These are phyloP conservation scores for Pachyseris speciosa DNA, from an alignment of 64 coral and sea anemone genomes.

Conservation along the genomic window DNA sequence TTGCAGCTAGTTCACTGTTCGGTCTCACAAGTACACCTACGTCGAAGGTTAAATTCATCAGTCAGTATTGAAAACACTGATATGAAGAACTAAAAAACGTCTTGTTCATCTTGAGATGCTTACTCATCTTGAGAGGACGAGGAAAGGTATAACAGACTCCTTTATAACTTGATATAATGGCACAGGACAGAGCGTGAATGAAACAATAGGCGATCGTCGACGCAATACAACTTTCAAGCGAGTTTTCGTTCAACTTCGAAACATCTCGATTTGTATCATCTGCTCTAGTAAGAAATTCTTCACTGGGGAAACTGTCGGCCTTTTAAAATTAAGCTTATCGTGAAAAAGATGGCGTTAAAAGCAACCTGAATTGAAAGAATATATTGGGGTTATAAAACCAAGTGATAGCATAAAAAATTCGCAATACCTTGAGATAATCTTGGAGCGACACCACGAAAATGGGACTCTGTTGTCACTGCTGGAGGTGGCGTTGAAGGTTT, in stretches of 20 bases:
- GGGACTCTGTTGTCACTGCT: constrained; percentile 71
- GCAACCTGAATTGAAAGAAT: background rate
- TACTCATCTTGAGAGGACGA: background rate
- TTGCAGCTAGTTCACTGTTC: background rate
- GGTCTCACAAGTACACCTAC: too few relatives aligned
- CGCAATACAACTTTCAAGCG: background rate
- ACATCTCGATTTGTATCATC: background rate
- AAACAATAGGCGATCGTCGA: background rate
- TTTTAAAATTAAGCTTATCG: background rate
- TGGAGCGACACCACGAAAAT: constrained; percentile 90
- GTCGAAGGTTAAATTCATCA: too few relatives aligned
- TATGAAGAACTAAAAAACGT: too few relatives aligned
- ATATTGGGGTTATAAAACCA: background rate
- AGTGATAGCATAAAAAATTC: background rate
- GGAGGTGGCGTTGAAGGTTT: constrained; percentile 60
- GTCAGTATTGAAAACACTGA: too few relatives aligned
- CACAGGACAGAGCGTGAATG: background rate
- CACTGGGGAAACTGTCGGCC: background rate
- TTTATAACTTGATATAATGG: background rate
- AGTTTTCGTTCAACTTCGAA: background rate
- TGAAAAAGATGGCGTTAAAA: background rate
- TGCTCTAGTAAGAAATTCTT: background rate
- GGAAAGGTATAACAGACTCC: background rate
- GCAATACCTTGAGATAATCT: constrained; percentile 88
- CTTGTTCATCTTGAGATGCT: too few relatives aligned